Evolutionary conservation across 1,140 invertebrate genomes (phyloP).

Genomic region (Neodiprion pinetum): DNA sequence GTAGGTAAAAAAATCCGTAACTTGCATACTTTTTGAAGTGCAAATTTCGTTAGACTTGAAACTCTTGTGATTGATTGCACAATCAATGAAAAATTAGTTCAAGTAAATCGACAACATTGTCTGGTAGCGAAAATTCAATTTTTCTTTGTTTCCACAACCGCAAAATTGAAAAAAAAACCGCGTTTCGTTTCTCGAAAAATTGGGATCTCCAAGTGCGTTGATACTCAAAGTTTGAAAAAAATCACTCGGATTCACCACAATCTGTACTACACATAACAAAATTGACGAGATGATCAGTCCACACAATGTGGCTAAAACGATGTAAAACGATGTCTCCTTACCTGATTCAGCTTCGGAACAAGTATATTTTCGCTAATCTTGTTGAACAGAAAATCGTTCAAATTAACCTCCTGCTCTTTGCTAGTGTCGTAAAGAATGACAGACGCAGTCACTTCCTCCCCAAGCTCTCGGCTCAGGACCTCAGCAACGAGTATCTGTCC

Average conservation of each 20-base stretch:
- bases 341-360: constrained; percentile 39
- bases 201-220: not conserved
- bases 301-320: not conserved
- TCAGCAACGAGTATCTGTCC: constrained; percentile 32
- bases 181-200: not conserved
- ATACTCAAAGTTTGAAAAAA: no score
- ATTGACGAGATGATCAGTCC: no score
- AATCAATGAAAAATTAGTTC: no score
- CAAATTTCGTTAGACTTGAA: no score
- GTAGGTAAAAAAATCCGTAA: no score
- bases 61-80: no score
- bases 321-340: constrained; percentile 31
- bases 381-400: constrained; percentile 41
- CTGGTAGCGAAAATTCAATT: no score
- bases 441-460: constrained; percentile 17
- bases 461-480: constrained; percentile 28
- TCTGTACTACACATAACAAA: no score
- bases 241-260: no score
- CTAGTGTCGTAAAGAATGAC: constrained; percentile 41
- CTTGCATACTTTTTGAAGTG: no score
- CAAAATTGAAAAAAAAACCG: not conserved
- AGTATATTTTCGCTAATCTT: constrained; percentile 31
- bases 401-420: constrained; percentile 38
- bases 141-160: no score
- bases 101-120: no score